phyloP scores from a whole-genome alignment of 1,140 invertebrate genomes.

The Brachionus plicatilis region DNA sequence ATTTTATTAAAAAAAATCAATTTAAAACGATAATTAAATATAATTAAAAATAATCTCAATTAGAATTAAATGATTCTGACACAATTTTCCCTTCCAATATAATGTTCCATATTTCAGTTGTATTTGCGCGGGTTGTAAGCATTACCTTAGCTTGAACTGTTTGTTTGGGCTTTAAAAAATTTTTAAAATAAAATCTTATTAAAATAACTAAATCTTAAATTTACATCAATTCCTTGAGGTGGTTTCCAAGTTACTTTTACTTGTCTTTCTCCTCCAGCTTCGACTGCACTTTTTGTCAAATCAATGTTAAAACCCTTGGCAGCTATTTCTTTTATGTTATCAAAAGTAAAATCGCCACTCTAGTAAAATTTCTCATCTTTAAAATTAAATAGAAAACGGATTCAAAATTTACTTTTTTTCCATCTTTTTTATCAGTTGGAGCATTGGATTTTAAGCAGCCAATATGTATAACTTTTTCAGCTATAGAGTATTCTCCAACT shows the following conservation, averaged over 20 bases:
- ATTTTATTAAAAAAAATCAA: background rate
- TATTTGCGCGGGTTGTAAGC: constrained; percentile 10
- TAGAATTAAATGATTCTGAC: constrained; percentile 21
- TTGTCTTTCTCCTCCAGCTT: constrained; percentile 51
- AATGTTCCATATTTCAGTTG: constrained; percentile 25
- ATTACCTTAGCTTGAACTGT: background rate
- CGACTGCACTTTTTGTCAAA: constrained; percentile 52
- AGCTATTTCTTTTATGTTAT: constrained; percentile 47
- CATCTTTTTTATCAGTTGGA: constrained; percentile 20
- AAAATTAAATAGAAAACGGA: background rate
- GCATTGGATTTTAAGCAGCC: constrained; percentile 30
- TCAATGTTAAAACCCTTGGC: constrained; percentile 52
- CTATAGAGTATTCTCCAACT: constrained; percentile 19
- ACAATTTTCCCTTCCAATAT: constrained; percentile 32
- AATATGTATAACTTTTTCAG: constrained; percentile 8
- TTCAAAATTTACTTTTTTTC: background rate
- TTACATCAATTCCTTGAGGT: constrained; percentile 50
- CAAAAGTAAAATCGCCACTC: constrained; percentile 55
- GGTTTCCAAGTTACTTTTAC: constrained; percentile 53
- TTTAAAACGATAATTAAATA: background rate
- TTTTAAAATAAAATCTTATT: background rate
- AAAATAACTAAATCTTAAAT: constrained; percentile 18
- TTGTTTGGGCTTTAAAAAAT: background rate
- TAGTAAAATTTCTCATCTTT: constrained; percentile 43
- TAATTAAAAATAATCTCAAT: background rate